Evolutionary conservation across 2,113 vertebrate genomes (phyloP).

Genomic region (Petromus typicus): DNA sequence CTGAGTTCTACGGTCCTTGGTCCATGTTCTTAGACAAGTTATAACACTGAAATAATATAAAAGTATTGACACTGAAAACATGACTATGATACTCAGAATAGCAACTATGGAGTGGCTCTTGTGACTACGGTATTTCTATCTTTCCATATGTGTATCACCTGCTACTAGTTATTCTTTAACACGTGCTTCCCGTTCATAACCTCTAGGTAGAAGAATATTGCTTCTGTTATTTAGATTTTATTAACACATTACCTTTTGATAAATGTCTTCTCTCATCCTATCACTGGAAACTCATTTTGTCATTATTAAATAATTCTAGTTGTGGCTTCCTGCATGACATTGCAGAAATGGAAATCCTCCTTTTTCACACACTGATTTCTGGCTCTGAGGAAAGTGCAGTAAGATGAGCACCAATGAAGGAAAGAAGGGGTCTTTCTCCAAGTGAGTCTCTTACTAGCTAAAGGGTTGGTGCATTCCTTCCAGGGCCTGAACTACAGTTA

Average conservation of each 20-base stretch:
- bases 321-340: neutral
- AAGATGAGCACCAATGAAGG: neutral
- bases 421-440: neutral
- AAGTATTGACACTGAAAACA: no score
- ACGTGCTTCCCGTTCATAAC: neutral
- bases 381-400: neutral
- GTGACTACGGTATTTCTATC: neutral
- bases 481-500: neutral
- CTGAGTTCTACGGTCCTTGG: neutral
- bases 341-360: neutral
- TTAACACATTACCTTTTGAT: neutral
- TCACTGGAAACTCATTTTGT: neutral
- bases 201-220: neutral
- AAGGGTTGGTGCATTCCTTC: neutral
- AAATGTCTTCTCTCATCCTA: neutral
- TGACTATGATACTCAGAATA: neutral
- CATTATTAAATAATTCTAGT: neutral
- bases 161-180: neutral
- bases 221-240: neutral
- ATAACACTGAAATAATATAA: no score
- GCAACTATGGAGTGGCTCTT: rapidly evolving
- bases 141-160: neutral
- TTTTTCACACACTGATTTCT: neutral
- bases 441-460: neutral
- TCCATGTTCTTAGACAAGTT: neutral